A percentile compares a stretch with the other conserved stretches of the same genome.
phyloP scores from a whole-genome alignment of 2,797 vertebrate species.

The Xenops minutus region DNA sequence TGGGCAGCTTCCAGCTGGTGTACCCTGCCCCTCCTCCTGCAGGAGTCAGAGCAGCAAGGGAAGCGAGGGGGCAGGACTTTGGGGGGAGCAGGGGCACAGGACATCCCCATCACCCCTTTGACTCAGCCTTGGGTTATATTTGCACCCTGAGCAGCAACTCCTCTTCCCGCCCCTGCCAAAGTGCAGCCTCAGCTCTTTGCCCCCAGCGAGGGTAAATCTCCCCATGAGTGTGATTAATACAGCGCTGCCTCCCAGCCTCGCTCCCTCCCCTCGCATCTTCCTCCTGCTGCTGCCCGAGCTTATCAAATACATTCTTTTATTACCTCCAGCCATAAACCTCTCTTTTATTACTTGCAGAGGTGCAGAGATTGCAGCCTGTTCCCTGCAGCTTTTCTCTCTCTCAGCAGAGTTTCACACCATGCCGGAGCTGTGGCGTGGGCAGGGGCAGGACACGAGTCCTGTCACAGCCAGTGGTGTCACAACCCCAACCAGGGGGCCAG shows the following conservation, averaged over 20 bases:
- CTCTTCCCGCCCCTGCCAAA: neutral
- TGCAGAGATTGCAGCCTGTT: neutral
- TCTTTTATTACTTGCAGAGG: neutral
- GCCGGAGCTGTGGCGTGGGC: no score
- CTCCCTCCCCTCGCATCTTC: neutral
- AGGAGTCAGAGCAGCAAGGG: neutral
- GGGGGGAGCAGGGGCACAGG: fast-evolving
- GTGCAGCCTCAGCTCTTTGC: neutral
- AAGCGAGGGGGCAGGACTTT: fast-evolving
- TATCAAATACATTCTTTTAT: neutral
- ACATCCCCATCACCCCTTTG: neutral
- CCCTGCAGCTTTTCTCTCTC: neutral
- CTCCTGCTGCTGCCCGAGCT: neutral
- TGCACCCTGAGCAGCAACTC: neutral
- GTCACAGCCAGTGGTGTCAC: neutral
- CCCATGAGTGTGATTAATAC: no score
- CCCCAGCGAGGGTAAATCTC: neutral
- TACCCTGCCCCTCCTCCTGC: neutral
- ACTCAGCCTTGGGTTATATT: neutral
- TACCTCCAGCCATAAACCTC: neutral
- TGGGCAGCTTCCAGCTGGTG: neutral
- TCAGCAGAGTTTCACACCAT: neutral
- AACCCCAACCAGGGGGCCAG: fast-evolving
- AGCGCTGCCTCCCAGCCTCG: fast-evolving
- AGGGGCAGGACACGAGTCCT: neutral